Evolutionary conservation across 2,888 invertebrate species (phyloP).

Genomic region (Caenorhabditis auriculariae): DNA sequence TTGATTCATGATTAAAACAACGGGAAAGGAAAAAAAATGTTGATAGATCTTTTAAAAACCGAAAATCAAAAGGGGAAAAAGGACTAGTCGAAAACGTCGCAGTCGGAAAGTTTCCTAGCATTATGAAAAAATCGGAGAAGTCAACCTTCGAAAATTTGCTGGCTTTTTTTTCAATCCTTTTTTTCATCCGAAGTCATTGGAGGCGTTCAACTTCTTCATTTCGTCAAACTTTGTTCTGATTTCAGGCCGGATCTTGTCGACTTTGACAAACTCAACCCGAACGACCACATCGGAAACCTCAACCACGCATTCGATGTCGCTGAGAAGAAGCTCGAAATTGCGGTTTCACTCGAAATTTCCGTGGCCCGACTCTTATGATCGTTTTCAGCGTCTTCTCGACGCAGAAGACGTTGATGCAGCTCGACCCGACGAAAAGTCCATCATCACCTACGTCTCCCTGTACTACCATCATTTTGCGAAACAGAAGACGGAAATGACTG

Average conservation of each 20-base stretch:
- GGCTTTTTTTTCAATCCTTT: no score
- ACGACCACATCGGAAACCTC: conserved; percentile 87
- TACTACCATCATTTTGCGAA: conserved; percentile 98
- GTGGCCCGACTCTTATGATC: neutral
- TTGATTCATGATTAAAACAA: no score
- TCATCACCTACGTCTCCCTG: conserved; percentile 97
- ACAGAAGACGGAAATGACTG: conserved; percentile 98
- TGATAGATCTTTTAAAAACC: no score
- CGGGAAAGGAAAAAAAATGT: no score
- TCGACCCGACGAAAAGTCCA: conserved; percentile 79
- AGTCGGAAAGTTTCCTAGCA: no score
- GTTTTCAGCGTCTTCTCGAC: conserved; percentile 73
- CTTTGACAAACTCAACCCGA: conserved; percentile 74
- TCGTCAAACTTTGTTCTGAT: neutral
- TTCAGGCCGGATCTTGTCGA: conserved; percentile 83
- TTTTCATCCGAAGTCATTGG: no score
- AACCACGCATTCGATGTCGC: conserved; percentile 97
- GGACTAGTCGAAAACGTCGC: no score
- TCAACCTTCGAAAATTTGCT: no score
- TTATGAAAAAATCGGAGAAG: no score
- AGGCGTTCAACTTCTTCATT: no score
- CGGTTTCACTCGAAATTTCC: conserved; percentile 63
- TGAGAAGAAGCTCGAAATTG: conserved; percentile 87
- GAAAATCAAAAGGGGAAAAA: no score
- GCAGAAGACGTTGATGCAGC: conserved; percentile 94